phyloP scores from a whole-genome alignment of 2,888 invertebrate genomes.

The Loripinus fragilis region DNA sequence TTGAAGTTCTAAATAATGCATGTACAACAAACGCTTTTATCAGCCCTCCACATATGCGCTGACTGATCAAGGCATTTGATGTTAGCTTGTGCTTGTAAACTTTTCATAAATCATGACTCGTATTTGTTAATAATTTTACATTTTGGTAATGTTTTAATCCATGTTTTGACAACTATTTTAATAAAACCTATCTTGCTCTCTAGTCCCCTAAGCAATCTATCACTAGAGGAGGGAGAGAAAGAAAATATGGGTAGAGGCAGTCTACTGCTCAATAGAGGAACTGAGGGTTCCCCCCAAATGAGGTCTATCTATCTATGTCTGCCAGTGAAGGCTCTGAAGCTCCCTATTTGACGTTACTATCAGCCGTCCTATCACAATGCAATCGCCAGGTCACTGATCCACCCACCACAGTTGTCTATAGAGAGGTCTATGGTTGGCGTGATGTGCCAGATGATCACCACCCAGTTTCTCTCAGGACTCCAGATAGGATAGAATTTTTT shows the following conservation, averaged over 20 bases:
- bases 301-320: neutral
- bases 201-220: constrained; percentile 19
- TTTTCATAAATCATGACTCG: no score
- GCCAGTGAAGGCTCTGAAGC: constrained; percentile 6
- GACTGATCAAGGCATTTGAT: no score
- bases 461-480: neutral
- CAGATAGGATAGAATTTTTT: no score
- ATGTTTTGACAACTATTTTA: constrained; percentile 15
- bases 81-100: no score
- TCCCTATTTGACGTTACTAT: neutral
- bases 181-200: neutral
- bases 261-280: constrained; percentile 8
- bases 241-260: neutral
- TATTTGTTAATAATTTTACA: no score
- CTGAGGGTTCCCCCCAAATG: constrained; percentile 14
- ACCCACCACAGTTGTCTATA: neutral
- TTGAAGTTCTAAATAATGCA: no score
- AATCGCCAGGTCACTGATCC: neutral
- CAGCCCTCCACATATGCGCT: no score
- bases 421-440: constrained; percentile 15
- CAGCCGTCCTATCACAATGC: constrained; percentile 2
- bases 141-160: neutral
- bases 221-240: neutral
- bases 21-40: no score
- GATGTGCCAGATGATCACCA: neutral